These are phyloP conservation scores for Hemiprocne comata DNA, from an alignment of 2,113 vertebrate species.

Conservation along the genomic window DNA sequence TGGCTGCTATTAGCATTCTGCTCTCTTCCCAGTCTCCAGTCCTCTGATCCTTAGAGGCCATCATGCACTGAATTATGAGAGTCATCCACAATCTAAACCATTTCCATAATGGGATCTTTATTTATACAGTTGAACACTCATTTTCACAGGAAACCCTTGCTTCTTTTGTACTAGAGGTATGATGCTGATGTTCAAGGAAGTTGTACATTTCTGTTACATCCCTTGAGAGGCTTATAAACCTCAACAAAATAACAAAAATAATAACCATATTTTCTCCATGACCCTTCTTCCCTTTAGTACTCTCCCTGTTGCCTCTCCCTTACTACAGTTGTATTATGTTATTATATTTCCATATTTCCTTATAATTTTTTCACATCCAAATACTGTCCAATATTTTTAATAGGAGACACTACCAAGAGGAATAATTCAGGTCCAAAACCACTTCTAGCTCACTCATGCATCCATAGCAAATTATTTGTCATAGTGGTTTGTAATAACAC, in stretches of 20 bases:
- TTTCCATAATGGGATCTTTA: not conserved
- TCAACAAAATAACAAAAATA: not conserved
- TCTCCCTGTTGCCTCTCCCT: not conserved
- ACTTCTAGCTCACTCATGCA: not conserved
- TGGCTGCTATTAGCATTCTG: not conserved
- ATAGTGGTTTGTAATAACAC: not conserved
- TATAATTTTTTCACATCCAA: not conserved
- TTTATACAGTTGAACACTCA: not conserved
- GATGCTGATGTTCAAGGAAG: not conserved
- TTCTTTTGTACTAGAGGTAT: not conserved
- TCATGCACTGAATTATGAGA: not conserved
- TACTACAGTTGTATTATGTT: not conserved
- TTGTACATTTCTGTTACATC: not conserved
- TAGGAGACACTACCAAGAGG: not conserved
- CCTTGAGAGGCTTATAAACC: not conserved
- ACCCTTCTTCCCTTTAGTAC: not conserved
- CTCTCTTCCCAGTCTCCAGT: not conserved
- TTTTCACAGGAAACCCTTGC: not conserved
- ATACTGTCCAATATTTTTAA: not conserved
- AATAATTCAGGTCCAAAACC: not conserved
- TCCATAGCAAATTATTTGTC: not conserved
- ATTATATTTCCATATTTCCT: not conserved
- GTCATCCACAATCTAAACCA: not conserved
- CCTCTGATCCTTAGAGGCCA: fast-evolving
- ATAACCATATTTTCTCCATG: not conserved